Evolutionary conservation across 1,140 invertebrate genomes (phyloP).

Genomic region (Chelonus insularis): DNA sequence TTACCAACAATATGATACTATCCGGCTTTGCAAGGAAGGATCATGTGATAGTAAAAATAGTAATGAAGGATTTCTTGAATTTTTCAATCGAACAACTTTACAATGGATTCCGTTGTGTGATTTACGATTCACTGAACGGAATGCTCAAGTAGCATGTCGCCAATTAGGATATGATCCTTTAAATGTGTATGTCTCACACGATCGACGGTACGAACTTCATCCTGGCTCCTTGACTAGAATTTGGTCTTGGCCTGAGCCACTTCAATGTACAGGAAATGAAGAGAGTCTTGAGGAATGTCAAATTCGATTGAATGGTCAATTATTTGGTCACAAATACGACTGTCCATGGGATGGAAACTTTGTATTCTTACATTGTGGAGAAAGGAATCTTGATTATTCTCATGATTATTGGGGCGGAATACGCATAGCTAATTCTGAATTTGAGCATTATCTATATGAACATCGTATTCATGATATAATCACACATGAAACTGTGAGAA

Average conservation of each 20-base stretch:
- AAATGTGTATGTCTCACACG: constrained; percentile 83
- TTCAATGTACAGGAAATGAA: constrained; percentile 82
- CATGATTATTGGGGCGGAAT: constrained; percentile 96
- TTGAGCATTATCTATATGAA: constrained; percentile 85
- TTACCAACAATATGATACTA: constrained; percentile 56
- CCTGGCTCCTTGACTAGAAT: constrained; percentile 81
- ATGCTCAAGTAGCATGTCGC: constrained; percentile 92
- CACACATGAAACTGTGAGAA: constrained; percentile 70
- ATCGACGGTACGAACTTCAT: constrained; percentile 80
- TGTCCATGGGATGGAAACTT: constrained; percentile 89
- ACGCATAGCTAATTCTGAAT: constrained; percentile 84
- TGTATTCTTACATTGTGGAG: constrained; percentile 92
- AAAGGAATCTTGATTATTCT: constrained; percentile 69
- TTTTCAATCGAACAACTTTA: constrained; percentile 91
- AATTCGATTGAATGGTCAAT: constrained; percentile 84
- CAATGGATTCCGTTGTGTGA: constrained; percentile 99
- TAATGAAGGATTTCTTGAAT: constrained; percentile 85
- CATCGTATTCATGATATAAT: constrained; percentile 79
- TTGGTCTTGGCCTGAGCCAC: constrained; percentile 94
- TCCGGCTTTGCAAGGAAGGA: constrained; percentile 74
- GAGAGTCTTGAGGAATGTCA: constrained; percentile 82
- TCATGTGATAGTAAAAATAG: constrained; percentile 65
- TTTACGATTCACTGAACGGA: constrained; percentile 88
- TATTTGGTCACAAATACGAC: constrained; percentile 80
- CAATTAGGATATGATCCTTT: constrained; percentile 89